Evolutionary conservation across 2,888 invertebrate species (phyloP), one percentile per base, ranked within the genome.

Genomic region (Lasioglossum calceatum): DNA sequence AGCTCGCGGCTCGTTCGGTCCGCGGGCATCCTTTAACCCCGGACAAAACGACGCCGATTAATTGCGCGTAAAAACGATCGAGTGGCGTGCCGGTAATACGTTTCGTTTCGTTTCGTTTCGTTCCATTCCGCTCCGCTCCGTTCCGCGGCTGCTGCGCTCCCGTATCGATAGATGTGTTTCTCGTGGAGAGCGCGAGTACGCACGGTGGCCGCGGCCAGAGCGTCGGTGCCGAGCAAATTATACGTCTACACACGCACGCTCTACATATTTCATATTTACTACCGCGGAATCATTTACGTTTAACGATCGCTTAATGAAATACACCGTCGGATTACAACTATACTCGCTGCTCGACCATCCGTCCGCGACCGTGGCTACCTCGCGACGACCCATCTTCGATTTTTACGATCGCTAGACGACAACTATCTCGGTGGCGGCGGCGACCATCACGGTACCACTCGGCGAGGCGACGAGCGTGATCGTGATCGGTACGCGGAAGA

Each of bases 271-370:
- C 80, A 74, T 32, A 58, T 83, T 83, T 86, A 86, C 71, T 75
- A 19, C 71, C 84, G 71, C 67, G 74, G 77, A 72, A 85, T 82
- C 79, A 79, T 86, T 86, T 64, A 39, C 70, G 81, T 70, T 85
- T 85, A 85, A 85, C 80, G 85, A 87, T 36, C 85, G 61, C 61
- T 82, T 82, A 85, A 85, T 80, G 82, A 82, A 84, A 73, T 77
- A 78, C 81, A 80, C 70, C 74, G 39, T 32, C 44, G 71, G 61
- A 76, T 64, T 71, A 42, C 61, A 72, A 72, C 47, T 42, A 19
- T 75, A 58, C 77, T 16, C 47, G 71, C 2, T 19, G 67, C 23
- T 42, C 61, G 81, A 54, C 77, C 80, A 81, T 76, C 85, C 82
- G 85, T 80, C 75, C 71, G 36, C 23, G 58, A 27, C 72, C 80